Conservation (phyloP, 2,797 vertebrate species). For the Lemur catta region DNA sequence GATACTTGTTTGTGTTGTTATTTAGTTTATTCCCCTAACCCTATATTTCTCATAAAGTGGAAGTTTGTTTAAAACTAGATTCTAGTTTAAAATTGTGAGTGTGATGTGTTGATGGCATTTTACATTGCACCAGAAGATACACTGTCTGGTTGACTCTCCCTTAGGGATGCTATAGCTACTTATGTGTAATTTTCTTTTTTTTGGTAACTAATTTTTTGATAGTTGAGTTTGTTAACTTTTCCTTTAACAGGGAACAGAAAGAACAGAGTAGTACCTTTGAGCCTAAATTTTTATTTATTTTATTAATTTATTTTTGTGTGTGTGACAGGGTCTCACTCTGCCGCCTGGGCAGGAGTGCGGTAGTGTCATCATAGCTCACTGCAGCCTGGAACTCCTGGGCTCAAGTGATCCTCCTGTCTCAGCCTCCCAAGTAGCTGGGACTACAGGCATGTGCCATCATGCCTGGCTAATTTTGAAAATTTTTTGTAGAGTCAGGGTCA, state of each 20-base stretch:
- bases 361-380: neutral
- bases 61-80: neutral
- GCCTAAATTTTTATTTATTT: neutral
- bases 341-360: neutral
- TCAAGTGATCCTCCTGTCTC: neutral
- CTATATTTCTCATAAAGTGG: neutral
- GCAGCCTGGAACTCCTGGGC: neutral
- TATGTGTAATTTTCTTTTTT: neutral
- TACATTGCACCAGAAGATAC: neutral
- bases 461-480: neutral
- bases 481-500: neutral
- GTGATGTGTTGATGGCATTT: neutral
- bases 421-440: neutral
- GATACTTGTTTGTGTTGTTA: neutral
- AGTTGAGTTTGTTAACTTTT: neutral
- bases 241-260: neutral
- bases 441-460: neutral
- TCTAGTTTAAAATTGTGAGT: neutral
- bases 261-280: neutral
- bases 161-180: neutral
- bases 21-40: neutral
- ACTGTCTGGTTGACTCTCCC: neutral
- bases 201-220: neutral
- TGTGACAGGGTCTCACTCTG: neutral
- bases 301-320: neutral